A percentile compares a stretch with the other conserved stretches of the same genome.
phyloP scores from a whole-genome alignment of 2,113 vertebrate genomes.

The Daubentonia madagascariensis region DNA sequence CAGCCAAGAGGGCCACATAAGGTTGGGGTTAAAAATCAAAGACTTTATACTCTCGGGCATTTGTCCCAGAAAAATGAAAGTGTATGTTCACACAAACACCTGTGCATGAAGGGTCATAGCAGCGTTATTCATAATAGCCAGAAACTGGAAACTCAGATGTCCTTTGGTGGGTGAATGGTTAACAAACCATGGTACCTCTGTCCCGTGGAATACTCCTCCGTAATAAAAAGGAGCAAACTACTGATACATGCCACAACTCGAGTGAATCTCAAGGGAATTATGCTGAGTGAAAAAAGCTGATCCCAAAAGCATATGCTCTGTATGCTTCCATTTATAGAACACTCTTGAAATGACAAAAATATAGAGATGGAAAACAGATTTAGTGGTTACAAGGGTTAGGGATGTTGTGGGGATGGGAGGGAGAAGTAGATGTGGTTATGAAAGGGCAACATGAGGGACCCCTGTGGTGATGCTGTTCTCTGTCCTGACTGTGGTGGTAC shows the following conservation, averaged over 20 bases:
- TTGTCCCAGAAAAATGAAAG: slow-evolving; percentile 16
- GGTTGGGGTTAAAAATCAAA: neutral
- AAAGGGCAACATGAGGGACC: rapidly evolving
- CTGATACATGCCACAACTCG: too few relatives aligned
- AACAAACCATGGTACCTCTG: neutral
- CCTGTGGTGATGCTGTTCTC: neutral
- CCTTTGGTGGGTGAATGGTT: neutral
- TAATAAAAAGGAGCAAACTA: rapidly evolving
- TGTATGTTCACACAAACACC: neutral
- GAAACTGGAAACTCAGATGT: neutral
- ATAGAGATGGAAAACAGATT: neutral
- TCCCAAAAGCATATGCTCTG: neutral
- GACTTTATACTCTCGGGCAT: neutral
- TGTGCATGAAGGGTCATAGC: neutral
- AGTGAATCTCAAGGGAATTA: neutral
- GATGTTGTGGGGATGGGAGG: rapidly evolving
- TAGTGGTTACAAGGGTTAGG: neutral
- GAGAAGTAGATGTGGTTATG: neutral
- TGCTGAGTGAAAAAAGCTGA: neutral
- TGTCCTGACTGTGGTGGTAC: neutral
- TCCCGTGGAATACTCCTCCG: rapidly evolving
- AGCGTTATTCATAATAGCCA: neutral
- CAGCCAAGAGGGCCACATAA: neutral
- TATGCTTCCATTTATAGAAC: neutral
- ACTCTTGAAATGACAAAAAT: neutral